Conservation (phyloP, 2,888 invertebrate genomes). For the Cordilura impudica region DNA sequence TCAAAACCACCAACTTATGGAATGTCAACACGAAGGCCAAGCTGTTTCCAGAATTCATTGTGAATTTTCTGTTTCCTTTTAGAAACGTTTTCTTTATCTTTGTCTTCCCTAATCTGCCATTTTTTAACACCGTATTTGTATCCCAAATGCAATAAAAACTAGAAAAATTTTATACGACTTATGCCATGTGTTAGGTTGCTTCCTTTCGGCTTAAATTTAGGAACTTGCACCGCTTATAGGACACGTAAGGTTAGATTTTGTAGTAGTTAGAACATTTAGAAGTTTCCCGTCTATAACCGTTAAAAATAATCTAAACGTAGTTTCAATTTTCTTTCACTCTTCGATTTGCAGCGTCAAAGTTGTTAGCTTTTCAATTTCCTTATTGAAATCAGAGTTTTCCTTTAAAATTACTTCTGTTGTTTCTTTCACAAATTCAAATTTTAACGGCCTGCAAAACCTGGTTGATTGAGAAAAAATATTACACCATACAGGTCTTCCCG, state of each 20-base stretch:
- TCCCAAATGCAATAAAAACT: too few relatives aligned
- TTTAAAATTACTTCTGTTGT: conserved; percentile 30
- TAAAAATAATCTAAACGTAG: conserved; percentile 10
- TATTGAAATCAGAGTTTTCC: conserved; percentile 22
- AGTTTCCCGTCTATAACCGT: conserved; percentile 19
- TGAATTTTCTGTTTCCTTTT: background rate
- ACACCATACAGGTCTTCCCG: conserved; percentile 15
- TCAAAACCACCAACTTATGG: background rate
- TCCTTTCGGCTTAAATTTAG: too few relatives aligned
- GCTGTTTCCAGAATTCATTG: background rate
- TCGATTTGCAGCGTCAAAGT: background rate
- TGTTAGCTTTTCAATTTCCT: conserved; percentile 28
- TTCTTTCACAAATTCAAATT: conserved; percentile 36
- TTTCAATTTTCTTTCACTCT: conserved; percentile 27
- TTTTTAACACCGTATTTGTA: too few relatives aligned
- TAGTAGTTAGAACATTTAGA: conserved; percentile 15
- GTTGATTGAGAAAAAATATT: conserved; percentile 33
- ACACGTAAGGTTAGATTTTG: conserved; percentile 10
- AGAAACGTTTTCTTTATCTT: background rate
- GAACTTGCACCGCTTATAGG: conserved; percentile 8
- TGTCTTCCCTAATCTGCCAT: background rate
- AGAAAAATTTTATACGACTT: too few relatives aligned
- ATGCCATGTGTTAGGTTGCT: too few relatives aligned
- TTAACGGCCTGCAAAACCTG: conserved; percentile 30
- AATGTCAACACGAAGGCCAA: background rate